Evolutionary conservation across 2,797 vertebrate species (phyloP).

Genomic region (Sebastes paucispinis): DNA sequence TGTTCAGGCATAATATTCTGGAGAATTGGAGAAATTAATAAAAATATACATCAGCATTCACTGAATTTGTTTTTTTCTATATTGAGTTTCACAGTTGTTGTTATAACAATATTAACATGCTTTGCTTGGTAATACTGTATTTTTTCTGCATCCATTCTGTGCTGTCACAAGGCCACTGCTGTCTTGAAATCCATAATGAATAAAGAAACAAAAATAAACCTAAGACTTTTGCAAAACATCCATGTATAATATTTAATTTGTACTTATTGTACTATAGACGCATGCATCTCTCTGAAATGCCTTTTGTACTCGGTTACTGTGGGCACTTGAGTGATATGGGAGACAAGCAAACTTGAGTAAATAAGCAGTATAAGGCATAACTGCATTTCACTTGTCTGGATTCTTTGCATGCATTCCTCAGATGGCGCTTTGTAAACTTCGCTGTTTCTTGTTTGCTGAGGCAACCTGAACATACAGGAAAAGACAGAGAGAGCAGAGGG

Average conservation of each 20-base stretch:
- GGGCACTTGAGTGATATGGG: constrained; percentile 35
- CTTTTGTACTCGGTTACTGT: constrained; percentile 13
- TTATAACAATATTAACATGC: constrained; percentile 27
- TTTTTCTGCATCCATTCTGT: constrained; percentile 1
- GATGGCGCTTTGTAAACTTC: constrained; percentile 62
- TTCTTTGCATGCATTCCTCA: constrained; percentile 60
- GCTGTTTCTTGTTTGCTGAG: constrained; percentile 78
- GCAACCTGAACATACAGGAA: constrained; percentile 64
- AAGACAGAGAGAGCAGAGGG: neutral
- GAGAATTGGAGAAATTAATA: constrained; percentile 19
- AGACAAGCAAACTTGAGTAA: constrained; percentile 54
- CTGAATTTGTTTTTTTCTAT: constrained; percentile 19
- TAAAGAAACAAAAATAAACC: neutral
- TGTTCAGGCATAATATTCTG: constrained; percentile 3
- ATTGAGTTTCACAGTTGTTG: constrained; percentile 16
- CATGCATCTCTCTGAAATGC: constrained; percentile 45
- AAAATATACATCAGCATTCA: constrained; percentile 8
- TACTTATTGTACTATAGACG: constrained; percentile 13
- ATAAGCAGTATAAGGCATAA: constrained; percentile 46
- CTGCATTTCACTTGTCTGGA: constrained; percentile 42
- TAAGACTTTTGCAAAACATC: neutral
- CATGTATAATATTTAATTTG: neutral
- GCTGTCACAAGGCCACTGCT: neutral
- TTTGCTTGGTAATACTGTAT: neutral
- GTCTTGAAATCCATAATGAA: neutral